Percentiles rank a stretch among this genome's conserved stretches.
Conservation (phyloP, 1,140 invertebrate genomes). For the Sitodiplosis mosellana region DNA sequence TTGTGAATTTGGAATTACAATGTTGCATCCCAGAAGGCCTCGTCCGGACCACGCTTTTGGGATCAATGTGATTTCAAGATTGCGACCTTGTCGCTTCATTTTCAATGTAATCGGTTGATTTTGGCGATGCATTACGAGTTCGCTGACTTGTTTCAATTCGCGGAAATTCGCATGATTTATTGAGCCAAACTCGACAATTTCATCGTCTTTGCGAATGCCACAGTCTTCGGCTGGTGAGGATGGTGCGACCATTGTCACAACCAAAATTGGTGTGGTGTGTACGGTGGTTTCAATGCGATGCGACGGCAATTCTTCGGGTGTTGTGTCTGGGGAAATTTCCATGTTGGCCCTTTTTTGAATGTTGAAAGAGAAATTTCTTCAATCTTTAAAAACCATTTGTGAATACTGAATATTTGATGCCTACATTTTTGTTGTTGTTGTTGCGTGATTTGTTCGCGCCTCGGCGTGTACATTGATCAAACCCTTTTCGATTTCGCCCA, state of each 20-base stretch:
- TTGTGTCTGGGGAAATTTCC: too few species aligned
- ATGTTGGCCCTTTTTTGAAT: neutral
- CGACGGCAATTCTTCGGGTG: conserved; percentile 2
- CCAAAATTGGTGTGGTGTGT: conserved; percentile 32
- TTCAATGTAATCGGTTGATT: conserved; percentile 38
- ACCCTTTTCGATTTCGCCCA: conserved; percentile 66
- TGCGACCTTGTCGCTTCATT: conserved; percentile 32
- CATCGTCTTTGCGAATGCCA: conserved; percentile 54
- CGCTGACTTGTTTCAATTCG: conserved; percentile 41
- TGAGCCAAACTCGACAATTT: conserved; percentile 68
- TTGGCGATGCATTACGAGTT: conserved; percentile 54
- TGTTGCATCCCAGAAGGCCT: conserved; percentile 60
- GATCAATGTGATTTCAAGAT: conserved; percentile 35
- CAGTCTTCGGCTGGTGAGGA: conserved; percentile 66
- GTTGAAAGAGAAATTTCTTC: neutral
- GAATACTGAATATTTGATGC: neutral
- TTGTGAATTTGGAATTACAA: conserved; percentile 34
- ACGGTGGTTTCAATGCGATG: conserved; percentile 18
- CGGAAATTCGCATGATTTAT: conserved; percentile 55
- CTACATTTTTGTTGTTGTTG: neutral
- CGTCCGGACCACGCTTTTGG: conserved; percentile 51
- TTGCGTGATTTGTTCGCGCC: conserved; percentile 11
- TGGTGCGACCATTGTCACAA: conserved; percentile 48
- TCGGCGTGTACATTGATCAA: conserved; percentile 35
- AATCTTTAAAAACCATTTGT: neutral